phyloP scores from a whole-genome alignment of 35 echinoderm and acorn worm species.

The Holothuria glaberrima region DNA sequence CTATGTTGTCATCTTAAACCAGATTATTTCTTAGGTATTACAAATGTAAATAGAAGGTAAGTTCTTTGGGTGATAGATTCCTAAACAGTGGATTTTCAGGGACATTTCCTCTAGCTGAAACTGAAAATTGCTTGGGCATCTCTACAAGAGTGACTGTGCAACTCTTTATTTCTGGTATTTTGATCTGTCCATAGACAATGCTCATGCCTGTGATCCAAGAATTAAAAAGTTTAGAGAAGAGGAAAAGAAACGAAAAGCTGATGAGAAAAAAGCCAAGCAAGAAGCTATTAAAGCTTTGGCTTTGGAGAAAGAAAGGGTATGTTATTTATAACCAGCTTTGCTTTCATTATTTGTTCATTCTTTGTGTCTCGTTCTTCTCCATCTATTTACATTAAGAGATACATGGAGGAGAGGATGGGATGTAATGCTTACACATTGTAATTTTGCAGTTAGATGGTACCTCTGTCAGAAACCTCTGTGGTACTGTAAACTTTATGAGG shows the following conservation, averaged over 20 bases:
- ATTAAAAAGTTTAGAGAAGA: conserved; percentile 94
- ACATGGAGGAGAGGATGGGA: too few relatives aligned
- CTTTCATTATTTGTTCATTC: neutral
- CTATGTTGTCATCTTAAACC: too few relatives aligned
- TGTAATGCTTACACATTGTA: too few relatives aligned
- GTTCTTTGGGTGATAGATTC: neutral
- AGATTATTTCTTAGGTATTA: too few relatives aligned
- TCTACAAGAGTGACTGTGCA: neutral
- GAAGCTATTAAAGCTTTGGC: conserved; percentile 79
- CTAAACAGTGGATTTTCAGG: neutral
- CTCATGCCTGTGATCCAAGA: conserved; percentile 93
- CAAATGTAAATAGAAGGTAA: too few relatives aligned
- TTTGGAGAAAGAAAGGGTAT: conserved; percentile 86
- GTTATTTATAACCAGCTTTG: neutral
- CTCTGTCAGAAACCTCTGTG: too few relatives aligned
- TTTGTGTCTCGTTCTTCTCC: neutral
- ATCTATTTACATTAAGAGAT: too few relatives aligned
- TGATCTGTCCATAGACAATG: conserved; percentile 77
- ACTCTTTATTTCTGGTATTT: neutral
- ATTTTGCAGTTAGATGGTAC: too few relatives aligned
- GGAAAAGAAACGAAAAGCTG: conserved; percentile 89
- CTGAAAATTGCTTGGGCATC: neutral
- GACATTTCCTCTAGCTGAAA: too few relatives aligned
- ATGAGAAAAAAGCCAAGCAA: conserved; percentile 94
- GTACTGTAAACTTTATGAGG: too few relatives aligned